Evolutionary conservation across 2,113 vertebrate species (phyloP), one percentile per base, ranked within the genome.

Genomic region (Gallinago paraguaiae): DNA sequence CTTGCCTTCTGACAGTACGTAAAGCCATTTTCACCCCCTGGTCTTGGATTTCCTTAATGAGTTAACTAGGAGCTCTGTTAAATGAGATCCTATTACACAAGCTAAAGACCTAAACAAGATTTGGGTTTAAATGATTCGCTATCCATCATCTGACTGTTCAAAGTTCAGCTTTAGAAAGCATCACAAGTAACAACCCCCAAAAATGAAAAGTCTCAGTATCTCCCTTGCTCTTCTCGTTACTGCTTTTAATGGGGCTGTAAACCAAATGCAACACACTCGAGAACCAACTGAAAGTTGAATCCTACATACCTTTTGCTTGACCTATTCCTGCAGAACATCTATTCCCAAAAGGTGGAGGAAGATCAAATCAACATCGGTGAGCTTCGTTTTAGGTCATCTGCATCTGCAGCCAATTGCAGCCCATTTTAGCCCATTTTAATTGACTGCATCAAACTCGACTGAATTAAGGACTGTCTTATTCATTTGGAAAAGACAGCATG

Each of bases 21-120:
- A 78, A 79, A 19, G 6, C 53, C 28, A 31, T 96, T 97, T 95
- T 92, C 93, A 95, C 82, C 68, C 80, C 59, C 43, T 67, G 79
- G 79, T 95, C 82, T 93, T 93, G 77, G 84, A 95, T 94, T 95
- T 96, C 48, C 75, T 96, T 97, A 97, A 96, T 16, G 88, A 97
- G 90, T 93, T 98, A 94, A 92, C 78, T 93, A 94, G 71, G 30
- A 88, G 23, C 74, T 96, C 75, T 92, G 70, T 95, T 95, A 97
- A 96, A 96, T 96, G 86, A 86, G 77, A 92, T 89, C 88, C 67
- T 78, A 80, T 88, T 95, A 86, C 12, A 80, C 64, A 86, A 91
- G 79, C 54, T 95, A 89, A 95, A 97, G 88, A 96, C 57, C 54
- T 94, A 92, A 95, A 90, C 15, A 88, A 80, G 56, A 86, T 93